Base-by-base conservation (phyloP, 2,113 vertebrate species). In the Garra rufa region DNA sequence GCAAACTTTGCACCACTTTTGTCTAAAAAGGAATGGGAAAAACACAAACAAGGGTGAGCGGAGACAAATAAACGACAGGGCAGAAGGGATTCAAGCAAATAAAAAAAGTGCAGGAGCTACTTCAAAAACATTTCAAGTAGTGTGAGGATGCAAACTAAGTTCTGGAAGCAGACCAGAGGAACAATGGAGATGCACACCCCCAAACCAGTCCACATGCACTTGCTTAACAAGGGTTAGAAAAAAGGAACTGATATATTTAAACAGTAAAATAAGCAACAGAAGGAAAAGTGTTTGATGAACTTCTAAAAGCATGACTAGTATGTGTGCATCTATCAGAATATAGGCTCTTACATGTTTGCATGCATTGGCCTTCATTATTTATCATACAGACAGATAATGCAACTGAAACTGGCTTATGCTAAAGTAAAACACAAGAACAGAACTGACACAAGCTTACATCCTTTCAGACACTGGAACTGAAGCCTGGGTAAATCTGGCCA, bases 1-100 rank as follows among this genome's bases (percentile, higher is more conserved):
- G 88, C 86, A 90, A 92, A 91, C 91, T 93, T 93, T 92, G 92
- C 93, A 86, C 90, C 92, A 91, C 91, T 92, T 93, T 95, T 95
- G 90, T 95, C 93, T 95, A 89, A 88, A 91, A 90, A 85, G 91
- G 92, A 93, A 91, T 80, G 86, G 88, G 88, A 89, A 86, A 85
- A 87, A 87, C 82, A 88, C 69, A 86, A 83, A 87, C 74, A 84
- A 81, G 69, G 79, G 69, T 84, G 80, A 87, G 67, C 59, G 24
- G 46, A 84, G 76, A 83, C 44, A 92, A 90, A 85, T 74, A 74
- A 70, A 85, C 57, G n/a, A 9, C 73, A 82, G 65, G 30, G 85
- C 87, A 44, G 81, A 76, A 70, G 69, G 61, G 74, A 70, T 86
- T 89, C 88, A 91, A 81, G 85, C 67, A 84, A 26, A 57, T n/a